phyloP scores from a whole-genome alignment of 2,797 vertebrate genomes.

The Enteromius viviparus region DNA sequence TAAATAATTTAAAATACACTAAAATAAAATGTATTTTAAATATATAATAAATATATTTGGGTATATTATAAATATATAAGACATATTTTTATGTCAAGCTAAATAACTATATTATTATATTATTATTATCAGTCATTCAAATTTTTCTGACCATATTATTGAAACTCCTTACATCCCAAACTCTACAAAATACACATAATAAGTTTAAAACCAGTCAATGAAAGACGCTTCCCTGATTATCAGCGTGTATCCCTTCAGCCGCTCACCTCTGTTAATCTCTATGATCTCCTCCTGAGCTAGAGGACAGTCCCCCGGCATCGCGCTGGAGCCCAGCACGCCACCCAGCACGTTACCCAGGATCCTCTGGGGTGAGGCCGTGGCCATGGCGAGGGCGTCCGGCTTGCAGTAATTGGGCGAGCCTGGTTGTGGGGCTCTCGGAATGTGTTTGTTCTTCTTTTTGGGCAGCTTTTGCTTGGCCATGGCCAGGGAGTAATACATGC shows the following conservation, averaged over 20 bases:
- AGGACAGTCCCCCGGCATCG: conserved; percentile 81
- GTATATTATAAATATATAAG: too few species aligned
- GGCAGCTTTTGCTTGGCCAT: conserved; percentile 99
- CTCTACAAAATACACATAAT: background rate
- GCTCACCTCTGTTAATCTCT: conserved; percentile 91
- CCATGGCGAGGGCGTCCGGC: conserved; percentile 96
- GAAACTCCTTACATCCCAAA: background rate
- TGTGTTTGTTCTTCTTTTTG: conserved; percentile 99
- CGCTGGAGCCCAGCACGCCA: conserved; percentile 92
- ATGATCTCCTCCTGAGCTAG: conserved; percentile 95
- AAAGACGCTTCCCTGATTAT: background rate
- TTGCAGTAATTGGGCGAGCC: conserved; percentile 99
- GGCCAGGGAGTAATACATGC: conserved; percentile 99
- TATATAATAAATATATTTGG: too few species aligned
- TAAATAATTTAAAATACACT: background rate
- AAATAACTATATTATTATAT: background rate
- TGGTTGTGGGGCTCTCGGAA: conserved; percentile 95
- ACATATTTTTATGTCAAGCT: background rate
- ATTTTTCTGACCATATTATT: background rate
- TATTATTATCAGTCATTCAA: background rate
- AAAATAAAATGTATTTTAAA: background rate
- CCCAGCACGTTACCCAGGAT: conserved; percentile 89
- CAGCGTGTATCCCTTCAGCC: background rate
- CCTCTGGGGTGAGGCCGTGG: conserved; percentile 97
- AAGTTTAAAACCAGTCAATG: background rate